phyloP scores from a whole-genome alignment of 2,797 vertebrate species.

The Vultur gryphus region DNA sequence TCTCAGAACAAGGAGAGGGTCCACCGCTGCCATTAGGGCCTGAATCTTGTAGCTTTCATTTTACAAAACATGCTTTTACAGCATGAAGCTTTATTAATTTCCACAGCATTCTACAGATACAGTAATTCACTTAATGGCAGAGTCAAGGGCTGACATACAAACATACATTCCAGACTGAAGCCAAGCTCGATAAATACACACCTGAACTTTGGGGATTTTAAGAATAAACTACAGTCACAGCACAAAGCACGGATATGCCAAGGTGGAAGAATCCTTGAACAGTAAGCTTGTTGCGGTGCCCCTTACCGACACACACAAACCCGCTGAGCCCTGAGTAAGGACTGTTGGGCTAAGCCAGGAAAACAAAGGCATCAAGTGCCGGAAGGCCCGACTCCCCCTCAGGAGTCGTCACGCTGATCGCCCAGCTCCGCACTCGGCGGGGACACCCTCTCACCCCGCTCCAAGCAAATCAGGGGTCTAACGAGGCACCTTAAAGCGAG shows the following conservation, averaged over 20 bases:
- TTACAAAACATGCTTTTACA: not conserved
- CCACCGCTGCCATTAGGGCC: not conserved
- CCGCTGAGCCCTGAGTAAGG: not conserved
- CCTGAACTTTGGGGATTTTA: not conserved
- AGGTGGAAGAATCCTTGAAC: too few relatives aligned
- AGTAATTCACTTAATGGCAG: too few relatives aligned
- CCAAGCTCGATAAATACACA: not conserved
- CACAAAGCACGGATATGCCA: too few relatives aligned
- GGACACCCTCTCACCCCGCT: fast-evolving
- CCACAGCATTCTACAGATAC: not conserved
- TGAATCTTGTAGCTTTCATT: not conserved
- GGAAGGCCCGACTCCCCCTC: not conserved
- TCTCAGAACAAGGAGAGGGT: not conserved
- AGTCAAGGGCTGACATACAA: not conserved
- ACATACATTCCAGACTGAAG: not conserved
- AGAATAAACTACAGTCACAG: fast-evolving
- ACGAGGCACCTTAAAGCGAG: fast-evolving
- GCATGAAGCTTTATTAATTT: not conserved
- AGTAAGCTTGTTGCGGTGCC: not conserved
- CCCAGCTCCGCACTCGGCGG: fast-evolving
- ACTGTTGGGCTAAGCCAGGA: fast-evolving
- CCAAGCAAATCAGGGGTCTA: fast-evolving
- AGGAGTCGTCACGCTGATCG: fast-evolving
- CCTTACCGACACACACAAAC: too few relatives aligned
- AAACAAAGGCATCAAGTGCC: not conserved